Evolutionary conservation across 2,797 vertebrate species (phyloP).

Genomic region (Micromesistius poutassou): DNA sequence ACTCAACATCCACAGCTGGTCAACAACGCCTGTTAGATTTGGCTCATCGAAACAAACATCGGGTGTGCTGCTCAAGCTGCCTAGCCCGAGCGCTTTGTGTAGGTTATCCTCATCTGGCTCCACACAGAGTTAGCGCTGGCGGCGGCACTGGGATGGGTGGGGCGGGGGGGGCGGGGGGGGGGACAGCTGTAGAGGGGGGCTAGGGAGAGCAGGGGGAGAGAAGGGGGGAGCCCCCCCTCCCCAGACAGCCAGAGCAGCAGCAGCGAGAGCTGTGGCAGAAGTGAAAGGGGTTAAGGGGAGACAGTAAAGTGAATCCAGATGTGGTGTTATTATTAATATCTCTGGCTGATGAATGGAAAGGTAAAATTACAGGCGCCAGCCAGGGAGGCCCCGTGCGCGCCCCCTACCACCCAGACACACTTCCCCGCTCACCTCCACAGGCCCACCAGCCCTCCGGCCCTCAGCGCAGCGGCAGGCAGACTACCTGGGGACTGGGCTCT

Average conservation of each 20-base stretch:
- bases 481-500: neutral
- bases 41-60: neutral
- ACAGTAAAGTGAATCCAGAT: constrained; percentile 98
- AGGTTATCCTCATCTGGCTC: neutral
- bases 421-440: constrained; percentile 56
- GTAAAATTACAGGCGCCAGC: constrained; percentile 83
- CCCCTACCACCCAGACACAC: constrained; percentile 73
- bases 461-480: neutral
- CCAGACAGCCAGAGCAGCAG: constrained; percentile 18
- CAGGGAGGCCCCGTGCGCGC: constrained; percentile 68
- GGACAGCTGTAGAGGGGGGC: neutral
- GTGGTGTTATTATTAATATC: constrained; percentile 95
- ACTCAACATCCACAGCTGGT: neutral
- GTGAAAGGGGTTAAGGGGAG: constrained; percentile 72
- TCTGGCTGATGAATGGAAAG: constrained; percentile 93
- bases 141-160: constrained; percentile 15
- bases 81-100: neutral
- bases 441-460: constrained; percentile 22
- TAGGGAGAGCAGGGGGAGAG: constrained; percentile 5
- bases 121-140: neutral
- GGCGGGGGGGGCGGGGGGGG: constrained; percentile 30
- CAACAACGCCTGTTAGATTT: neutral
- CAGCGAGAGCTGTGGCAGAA: constrained; percentile 16
- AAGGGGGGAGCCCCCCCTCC: neutral
- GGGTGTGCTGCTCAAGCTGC: too few species aligned